Evolutionary conservation across 2,888 invertebrate genomes (phyloP).

Genomic region (Tuta absoluta): DNA sequence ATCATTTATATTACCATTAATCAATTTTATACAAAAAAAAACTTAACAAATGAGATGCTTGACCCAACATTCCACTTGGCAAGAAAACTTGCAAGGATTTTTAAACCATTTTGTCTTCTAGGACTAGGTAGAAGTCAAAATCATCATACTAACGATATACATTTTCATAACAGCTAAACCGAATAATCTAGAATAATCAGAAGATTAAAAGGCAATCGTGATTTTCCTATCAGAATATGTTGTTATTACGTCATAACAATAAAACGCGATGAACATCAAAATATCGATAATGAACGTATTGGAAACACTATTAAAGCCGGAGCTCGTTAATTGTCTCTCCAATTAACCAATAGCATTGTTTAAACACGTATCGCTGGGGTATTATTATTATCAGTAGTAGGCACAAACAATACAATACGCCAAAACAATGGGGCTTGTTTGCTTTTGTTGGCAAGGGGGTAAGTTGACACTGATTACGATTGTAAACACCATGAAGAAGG

Average conservation of each 20-base stretch:
- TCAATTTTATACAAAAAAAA: too few species aligned
- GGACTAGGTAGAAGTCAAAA: too few species aligned
- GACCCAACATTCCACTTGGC: too few species aligned
- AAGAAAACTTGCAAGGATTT: too few species aligned
- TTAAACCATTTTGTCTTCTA: too few species aligned
- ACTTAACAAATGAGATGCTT: too few species aligned
- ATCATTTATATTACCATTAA: too few species aligned
- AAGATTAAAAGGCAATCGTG: too few species aligned
- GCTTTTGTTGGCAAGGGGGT: conserved; percentile 42
- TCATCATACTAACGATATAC: too few species aligned
- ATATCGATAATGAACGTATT: conserved; percentile 2
- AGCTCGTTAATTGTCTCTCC: conserved; percentile 35
- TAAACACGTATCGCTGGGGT: conserved; percentile 46
- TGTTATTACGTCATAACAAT: neutral
- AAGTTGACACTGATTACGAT: conserved; percentile 12
- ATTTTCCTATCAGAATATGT: neutral
- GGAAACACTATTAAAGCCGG: neutral
- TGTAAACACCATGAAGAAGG: neutral
- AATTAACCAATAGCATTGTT: conserved; percentile 46
- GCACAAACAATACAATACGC: conserved; percentile 14
- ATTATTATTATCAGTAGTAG: neutral
- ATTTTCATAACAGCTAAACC: too few species aligned
- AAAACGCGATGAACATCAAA: neutral
- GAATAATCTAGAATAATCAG: too few species aligned
- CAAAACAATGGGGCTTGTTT: conserved; percentile 27